phyloP scores from a whole-genome alignment of 2,888 invertebrate genomes.

The Yponomeuta plumbellus region DNA sequence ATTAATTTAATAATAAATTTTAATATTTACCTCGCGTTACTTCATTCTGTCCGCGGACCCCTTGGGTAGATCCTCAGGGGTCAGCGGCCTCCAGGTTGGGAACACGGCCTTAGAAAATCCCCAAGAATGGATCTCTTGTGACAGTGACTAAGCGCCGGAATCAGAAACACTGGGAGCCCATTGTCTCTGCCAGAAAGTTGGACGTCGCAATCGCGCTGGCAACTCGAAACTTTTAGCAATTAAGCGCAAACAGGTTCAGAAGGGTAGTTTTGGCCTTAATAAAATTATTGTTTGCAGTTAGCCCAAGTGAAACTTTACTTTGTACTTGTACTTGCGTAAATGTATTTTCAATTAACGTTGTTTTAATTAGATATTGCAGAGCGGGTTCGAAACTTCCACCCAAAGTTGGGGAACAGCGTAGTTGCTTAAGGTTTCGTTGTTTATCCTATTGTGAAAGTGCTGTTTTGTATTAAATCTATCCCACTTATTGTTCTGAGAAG shows the following conservation, averaged over 20 bases:
- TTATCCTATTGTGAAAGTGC: background rate
- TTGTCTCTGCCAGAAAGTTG: background rate
- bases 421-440: background rate
- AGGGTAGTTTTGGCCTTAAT: constrained; percentile 16
- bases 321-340: background rate
- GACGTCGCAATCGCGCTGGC: background rate
- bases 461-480: background rate
- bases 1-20: too few species aligned
- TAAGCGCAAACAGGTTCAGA: constrained; percentile 16
- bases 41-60: too few species aligned
- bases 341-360: background rate
- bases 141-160: background rate
- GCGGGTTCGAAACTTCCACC: background rate
- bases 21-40: too few species aligned
- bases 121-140: too few species aligned
- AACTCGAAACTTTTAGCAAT: constrained; percentile 21
- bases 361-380: background rate
- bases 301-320: background rate
- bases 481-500: too few species aligned
- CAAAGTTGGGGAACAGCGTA: background rate
- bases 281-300: constrained; percentile 5
- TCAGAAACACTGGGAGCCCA: background rate
- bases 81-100: too few species aligned
- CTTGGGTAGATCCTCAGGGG: too few species aligned
- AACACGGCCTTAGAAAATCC: too few species aligned